Evolutionary conservation across 2,797 vertebrate species (phyloP), one percentile per base, ranked within the genome.

Genomic region (Mormyrops boulengeri): DNA sequence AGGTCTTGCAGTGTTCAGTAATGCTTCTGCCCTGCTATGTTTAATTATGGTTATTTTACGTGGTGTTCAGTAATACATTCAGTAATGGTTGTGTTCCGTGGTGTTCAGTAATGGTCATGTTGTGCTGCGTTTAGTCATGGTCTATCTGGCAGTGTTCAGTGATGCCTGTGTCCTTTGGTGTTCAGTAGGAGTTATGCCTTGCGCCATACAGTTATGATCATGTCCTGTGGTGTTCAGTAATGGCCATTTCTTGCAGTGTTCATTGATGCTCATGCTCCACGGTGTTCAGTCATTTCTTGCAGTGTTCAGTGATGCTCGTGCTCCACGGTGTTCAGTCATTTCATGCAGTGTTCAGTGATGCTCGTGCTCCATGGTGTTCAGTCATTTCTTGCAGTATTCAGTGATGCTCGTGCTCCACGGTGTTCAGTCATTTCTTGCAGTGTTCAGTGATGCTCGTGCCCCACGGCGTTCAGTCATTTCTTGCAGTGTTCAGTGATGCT

Each of bases 201-300:
- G 62, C 26, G 30, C 2, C 9, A 12, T 30, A 4, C 26, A 30
- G 62, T 66, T 3, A 66, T 12, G 9, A 22, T 2, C 55, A 30
- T 30, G 62, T 69, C 9, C 3, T 69, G 26, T 12, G 26, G 22
- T 30, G 9, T 30, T 69, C 62, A 66, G 9, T 30, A 4, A 69
- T 69, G 62, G 62, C 3, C 9, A 69, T 69, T 26, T 69, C 60
- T 30, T 66, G 60, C 22, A 26, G 3, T 26, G 8, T 66, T 90
- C 73, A 44, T 69, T 89, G 82, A 34, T 89, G 89, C 88, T 84
- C n/a, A n/a, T n/a, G n/a, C n/a, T n/a, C n/a, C n/a, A n/a, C n/a
- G n/a, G n/a, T n/a, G n/a, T n/a, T n/a, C n/a, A n/a, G n/a, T n/a
- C n/a, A n/a, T n/a, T n/a, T n/a, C n/a, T n/a, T n/a, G n/a, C n/a